Evolutionary conservation across 2,113 vertebrate species (phyloP), one percentile per base, ranked within the genome.

Genomic region (Illadopsis cleaveri): DNA sequence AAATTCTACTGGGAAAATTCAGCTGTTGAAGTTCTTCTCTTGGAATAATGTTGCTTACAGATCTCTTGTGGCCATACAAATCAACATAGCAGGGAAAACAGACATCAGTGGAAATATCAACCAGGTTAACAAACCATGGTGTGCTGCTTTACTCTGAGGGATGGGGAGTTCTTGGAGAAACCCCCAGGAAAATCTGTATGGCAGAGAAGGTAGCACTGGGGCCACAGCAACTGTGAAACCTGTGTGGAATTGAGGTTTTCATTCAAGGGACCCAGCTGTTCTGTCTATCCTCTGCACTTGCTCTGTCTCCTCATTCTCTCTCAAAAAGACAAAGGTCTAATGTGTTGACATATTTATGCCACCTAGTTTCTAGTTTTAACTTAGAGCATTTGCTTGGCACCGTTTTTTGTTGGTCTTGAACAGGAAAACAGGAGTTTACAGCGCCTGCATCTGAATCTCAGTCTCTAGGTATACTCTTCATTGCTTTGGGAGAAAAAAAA

Each of bases 291-390:
- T 86, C 78, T 86, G 48, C 61, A 48, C 62, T 82, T 85, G 50
- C 64, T 83, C 86, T 77, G 16, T 93, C 78, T 73, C 20, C 35
- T 86, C 75, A 5, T 92, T 81, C 50, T 83, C 38, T 89, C 71
- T 95, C 60, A 73, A 44, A 68, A 85, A 91, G n/a, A 47, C 76
- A 37, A 90, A 86, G 82, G 48, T 53, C 31, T 72, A 25, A 80
- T 12, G 19, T 37, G 19, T 78, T 71, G 54, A 28, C 62, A 7
- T 78, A 58, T 81, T 81, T 78, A 37, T 81, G 62, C 65, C 60
- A 81, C 51, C 64, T 86, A 23, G 10, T 82, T 94, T 64, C 54
- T 61, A 65, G 24, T 73, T 95, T 71, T 89, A 76, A 70, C 40
- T 72, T 81, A 4, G 18, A 80, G 13, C 17, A 56, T 80, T 95